These are phyloP conservation scores for Papilio polytes DNA, from an alignment of 1,140 invertebrate genomes.

Conservation along the genomic window DNA sequence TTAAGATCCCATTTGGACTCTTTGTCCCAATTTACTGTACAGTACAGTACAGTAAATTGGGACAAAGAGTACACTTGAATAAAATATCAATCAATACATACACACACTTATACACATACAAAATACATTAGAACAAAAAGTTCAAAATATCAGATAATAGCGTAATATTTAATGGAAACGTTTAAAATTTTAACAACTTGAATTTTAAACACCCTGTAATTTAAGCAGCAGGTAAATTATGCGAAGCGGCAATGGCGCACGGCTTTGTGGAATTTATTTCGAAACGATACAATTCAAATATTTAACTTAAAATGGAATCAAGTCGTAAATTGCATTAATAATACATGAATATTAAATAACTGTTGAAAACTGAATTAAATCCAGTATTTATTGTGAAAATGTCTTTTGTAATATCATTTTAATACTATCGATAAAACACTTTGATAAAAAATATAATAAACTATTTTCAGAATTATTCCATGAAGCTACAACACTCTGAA, in stretches of 20 bases:
- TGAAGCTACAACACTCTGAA: no score
- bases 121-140: slow-evolving; percentile 7
- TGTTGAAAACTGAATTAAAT: slow-evolving; percentile 26
- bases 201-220: slow-evolving; percentile 37
- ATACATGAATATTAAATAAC: slow-evolving; percentile 38
- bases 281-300: slow-evolving; percentile 39
- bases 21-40: no score
- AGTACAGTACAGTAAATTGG: no score
- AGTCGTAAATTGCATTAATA: slow-evolving; percentile 38
- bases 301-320: slow-evolving; percentile 35
- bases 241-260: slow-evolving; percentile 17
- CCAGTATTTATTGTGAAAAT: background rate
- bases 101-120: background rate
- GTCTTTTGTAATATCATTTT: background rate
- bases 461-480: background rate
- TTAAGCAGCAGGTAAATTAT: slow-evolving; percentile 39
- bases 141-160: background rate
- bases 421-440: background rate
- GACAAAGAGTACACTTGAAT: no score
- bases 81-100: background rate
- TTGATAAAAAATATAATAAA: background rate
- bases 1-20: no score
- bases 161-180: background rate
- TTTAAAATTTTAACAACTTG: slow-evolving; percentile 34
- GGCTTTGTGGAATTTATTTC: slow-evolving; percentile 36